phyloP scores from a whole-genome alignment of 2,888 invertebrate genomes.

The Microplitis manilae region DNA sequence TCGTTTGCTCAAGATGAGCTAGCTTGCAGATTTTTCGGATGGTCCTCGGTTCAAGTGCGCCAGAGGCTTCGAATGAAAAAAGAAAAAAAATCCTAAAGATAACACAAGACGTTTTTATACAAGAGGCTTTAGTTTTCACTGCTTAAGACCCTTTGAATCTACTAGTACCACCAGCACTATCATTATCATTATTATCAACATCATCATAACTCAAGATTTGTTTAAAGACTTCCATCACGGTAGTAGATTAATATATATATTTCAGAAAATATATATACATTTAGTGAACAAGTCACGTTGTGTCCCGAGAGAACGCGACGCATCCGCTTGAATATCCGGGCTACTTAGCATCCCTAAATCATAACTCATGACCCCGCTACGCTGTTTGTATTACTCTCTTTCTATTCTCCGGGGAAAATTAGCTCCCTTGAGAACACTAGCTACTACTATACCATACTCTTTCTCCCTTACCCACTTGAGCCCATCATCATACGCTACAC shows the following conservation, averaged over 20 bases:
- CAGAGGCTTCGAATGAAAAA: neutral
- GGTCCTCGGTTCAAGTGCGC: slow-evolving; percentile 20
- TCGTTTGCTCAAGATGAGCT: slow-evolving; percentile 41
- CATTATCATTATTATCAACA: neutral
- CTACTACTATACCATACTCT: neutral
- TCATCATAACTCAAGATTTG: neutral
- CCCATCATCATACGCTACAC: slow-evolving; percentile 12
- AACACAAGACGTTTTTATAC: slow-evolving; percentile 9
- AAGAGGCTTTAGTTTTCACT: slow-evolving; percentile 15
- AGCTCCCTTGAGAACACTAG: slow-evolving; percentile 8
- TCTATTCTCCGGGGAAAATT: slow-evolving; percentile 8
- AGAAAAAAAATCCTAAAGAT: slow-evolving; percentile 7
- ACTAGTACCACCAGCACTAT: neutral
- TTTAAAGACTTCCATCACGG: neutral
- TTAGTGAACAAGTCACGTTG: neutral
- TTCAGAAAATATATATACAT: neutral
- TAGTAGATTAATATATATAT: neutral
- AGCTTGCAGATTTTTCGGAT: slow-evolving; percentile 53
- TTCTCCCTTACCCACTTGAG: slow-evolving; percentile 13
- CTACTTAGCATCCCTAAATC: slow-evolving; percentile 23
- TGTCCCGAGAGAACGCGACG: neutral
- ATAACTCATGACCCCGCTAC: slow-evolving; percentile 12
- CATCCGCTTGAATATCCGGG: slow-evolving; percentile 30
- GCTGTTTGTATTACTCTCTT: slow-evolving; percentile 13
- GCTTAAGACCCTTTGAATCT: neutral